A percentile compares a stretch with the other conserved stretches of the same genome.
Evolutionary conservation across 2,797 vertebrate species (phyloP).

Genomic region (Schizopygopsis pylzovi): DNA sequence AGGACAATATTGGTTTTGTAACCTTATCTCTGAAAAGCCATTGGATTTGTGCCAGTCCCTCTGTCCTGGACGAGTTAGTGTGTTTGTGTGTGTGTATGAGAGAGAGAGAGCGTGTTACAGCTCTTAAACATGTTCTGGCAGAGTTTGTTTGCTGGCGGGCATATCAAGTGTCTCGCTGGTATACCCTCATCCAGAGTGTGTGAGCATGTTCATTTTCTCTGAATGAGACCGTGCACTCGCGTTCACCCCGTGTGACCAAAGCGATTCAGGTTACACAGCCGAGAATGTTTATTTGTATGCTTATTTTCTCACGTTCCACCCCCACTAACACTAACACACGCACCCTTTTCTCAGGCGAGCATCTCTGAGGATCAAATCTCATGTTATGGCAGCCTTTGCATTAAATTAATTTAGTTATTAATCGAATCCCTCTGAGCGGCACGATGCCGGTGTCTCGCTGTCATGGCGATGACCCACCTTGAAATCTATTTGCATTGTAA

Average conservation of each 20-base stretch:
- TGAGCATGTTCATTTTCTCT: constrained; percentile 22
- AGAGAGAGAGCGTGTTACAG: neutral
- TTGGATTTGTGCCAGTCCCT: constrained; percentile 29
- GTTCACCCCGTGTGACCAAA: constrained; percentile 34
- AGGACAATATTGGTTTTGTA: constrained; percentile 45
- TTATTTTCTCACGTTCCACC: constrained; percentile 25
- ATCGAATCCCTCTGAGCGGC: constrained; percentile 47
- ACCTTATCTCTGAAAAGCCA: constrained; percentile 39
- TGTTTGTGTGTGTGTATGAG: neutral
- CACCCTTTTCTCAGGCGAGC: constrained; percentile 3
- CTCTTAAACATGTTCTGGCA: constrained; percentile 35
- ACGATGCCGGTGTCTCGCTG: constrained; percentile 38
- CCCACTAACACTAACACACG: neutral
- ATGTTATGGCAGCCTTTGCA: constrained; percentile 33
- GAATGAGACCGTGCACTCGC: constrained; percentile 2
- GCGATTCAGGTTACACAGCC: neutral
- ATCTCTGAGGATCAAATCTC: neutral
- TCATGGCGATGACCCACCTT: constrained; percentile 33
- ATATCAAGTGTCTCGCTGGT: constrained; percentile 3
- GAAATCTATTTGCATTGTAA: constrained; percentile 54
- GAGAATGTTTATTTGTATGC: constrained; percentile 19
- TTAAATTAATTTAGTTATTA: constrained; percentile 55
- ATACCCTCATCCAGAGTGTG: neutral
- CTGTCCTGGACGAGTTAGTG: neutral
- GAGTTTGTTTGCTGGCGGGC: constrained; percentile 10